Evolutionary conservation across 2,113 vertebrate genomes (phyloP).

Genomic region (Maylandia zebra): DNA sequence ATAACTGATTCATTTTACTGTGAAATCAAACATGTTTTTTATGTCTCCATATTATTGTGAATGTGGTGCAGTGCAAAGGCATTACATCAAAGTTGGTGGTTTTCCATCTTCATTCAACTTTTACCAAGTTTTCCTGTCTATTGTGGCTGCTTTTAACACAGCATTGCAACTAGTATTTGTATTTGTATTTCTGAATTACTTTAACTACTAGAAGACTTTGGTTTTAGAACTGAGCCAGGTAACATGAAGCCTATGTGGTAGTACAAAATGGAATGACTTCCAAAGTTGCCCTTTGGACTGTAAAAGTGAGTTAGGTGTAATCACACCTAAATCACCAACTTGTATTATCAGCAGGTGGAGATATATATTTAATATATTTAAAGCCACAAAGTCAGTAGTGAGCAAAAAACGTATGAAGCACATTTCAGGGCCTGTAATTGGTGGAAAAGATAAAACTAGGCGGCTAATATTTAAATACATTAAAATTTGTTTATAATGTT

Average conservation of each 20-base stretch:
- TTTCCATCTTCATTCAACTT: background rate
- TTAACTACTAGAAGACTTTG: background rate
- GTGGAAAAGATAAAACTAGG: background rate
- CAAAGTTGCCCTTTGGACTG: background rate
- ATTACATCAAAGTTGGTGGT: background rate
- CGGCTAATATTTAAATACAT: background rate
- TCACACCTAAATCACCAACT: background rate
- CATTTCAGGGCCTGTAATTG: background rate
- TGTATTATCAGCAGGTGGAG: background rate
- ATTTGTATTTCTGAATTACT: background rate
- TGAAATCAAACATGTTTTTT: background rate
- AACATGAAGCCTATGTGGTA: background rate
- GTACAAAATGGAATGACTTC: background rate
- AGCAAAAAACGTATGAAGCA: background rate
- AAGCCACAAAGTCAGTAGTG: background rate
- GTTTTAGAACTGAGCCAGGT: background rate
- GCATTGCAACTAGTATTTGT: background rate
- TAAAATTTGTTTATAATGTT: background rate
- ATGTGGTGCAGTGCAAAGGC: background rate
- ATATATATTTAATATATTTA: background rate
- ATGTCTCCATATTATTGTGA: background rate
- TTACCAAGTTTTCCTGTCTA: background rate
- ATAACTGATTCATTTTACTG: background rate
- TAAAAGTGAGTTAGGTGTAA: background rate
- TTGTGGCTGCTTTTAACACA: background rate